Conservation (phyloP, 2,797 vertebrate genomes). For the Notoglanidium macrostoma region DNA sequence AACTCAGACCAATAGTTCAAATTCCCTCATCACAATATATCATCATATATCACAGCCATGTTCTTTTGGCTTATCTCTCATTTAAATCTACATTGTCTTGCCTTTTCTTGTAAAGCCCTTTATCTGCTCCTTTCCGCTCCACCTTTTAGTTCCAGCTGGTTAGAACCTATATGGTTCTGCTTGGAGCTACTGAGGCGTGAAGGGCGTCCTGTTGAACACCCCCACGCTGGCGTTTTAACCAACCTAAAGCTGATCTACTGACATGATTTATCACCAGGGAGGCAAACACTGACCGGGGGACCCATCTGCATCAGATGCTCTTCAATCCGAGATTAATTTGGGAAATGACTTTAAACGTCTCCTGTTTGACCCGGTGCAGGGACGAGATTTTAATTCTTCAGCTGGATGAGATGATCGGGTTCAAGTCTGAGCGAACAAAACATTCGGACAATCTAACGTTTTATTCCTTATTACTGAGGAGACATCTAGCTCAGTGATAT, state of each 20-base stretch:
- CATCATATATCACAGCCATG: neutral
- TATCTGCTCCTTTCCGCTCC: neutral
- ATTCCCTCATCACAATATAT: neutral
- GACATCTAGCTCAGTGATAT: neutral
- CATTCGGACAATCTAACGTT: neutral
- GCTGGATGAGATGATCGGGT: neutral
- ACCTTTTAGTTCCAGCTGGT: conserved; percentile 16
- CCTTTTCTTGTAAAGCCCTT: neutral
- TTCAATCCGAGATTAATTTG: conserved; percentile 52
- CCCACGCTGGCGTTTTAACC: neutral
- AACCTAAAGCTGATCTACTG: neutral
- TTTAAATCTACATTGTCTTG: neutral
- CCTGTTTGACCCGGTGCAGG: neutral
- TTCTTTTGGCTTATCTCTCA: neutral
- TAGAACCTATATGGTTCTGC: neutral
- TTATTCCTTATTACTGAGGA: neutral
- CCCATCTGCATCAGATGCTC: conserved; percentile 51
- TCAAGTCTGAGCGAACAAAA: neutral
- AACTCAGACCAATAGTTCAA: neutral
- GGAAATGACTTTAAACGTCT: neutral
- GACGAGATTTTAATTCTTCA: neutral
- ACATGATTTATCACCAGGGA: conserved; percentile 49
- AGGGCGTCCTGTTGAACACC: conserved; percentile 1
- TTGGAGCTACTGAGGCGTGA: conserved; percentile 37
- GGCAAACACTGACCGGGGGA: conserved; percentile 17